Evolutionary conservation across 2,888 invertebrate genomes (phyloP).

Genomic region (Agapostemon virescens): DNA sequence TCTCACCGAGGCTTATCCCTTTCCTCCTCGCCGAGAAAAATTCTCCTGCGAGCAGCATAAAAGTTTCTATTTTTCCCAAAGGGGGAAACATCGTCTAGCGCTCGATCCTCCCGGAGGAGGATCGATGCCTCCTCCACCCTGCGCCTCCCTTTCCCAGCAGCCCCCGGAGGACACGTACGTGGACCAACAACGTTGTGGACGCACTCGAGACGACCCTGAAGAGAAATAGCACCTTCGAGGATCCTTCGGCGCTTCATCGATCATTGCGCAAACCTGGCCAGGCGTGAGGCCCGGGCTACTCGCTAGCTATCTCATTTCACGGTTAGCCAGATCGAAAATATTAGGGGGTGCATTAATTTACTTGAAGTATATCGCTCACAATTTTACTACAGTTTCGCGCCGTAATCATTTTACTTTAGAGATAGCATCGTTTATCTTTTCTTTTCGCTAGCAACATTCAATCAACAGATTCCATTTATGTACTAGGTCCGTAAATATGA

Average conservation of each 20-base stretch:
- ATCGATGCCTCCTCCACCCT: not conserved
- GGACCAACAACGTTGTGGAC: constrained; percentile 21
- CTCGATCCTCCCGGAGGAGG: constrained; percentile 36
- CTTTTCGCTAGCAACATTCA: not conserved
- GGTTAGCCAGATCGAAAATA: constrained; percentile 67
- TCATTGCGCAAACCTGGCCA: constrained; percentile 50
- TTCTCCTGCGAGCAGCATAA: constrained; percentile 54
- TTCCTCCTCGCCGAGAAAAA: constrained; percentile 46
- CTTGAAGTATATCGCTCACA: not conserved
- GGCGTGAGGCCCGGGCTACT: constrained; percentile 48
- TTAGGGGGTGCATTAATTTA: not conserved
- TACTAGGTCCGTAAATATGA: too few species aligned
- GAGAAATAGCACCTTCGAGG: constrained; percentile 41
- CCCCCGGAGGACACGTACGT: constrained; percentile 11
- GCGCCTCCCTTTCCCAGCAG: not conserved
- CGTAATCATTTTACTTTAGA: not conserved
- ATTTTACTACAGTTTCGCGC: not conserved
- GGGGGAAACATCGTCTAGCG: constrained; percentile 53
- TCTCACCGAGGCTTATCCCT: constrained; percentile 49
- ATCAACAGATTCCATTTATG: not conserved
- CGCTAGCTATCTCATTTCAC: constrained; percentile 71
- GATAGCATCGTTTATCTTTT: not conserved
- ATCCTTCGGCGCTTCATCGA: constrained; percentile 65
- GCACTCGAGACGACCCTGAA: constrained; percentile 26
- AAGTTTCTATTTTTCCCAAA: constrained; percentile 62